Conservation (phyloP, 2,888 invertebrate species). For the Catotricha subobsoleta region DNA sequence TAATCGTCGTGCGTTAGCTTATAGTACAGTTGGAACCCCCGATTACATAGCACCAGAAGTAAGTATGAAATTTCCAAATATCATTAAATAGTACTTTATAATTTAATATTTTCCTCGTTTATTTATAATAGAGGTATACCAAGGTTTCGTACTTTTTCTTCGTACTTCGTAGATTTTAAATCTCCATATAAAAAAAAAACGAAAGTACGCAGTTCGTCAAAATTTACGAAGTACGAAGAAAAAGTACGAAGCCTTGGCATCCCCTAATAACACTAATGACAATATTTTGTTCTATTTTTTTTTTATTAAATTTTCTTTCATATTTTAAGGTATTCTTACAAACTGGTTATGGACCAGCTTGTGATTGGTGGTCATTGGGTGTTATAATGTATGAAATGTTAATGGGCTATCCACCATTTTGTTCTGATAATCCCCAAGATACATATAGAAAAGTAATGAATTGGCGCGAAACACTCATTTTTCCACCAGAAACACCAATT, state of each 20-base stretch:
- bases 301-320: background rate
- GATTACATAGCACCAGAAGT: constrained; percentile 99
- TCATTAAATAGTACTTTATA: too few relatives aligned
- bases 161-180: too few relatives aligned
- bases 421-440: constrained; percentile 63
- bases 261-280: too few relatives aligned
- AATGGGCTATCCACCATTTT: constrained; percentile 99
- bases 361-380: constrained; percentile 99
- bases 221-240: too few relatives aligned
- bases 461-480: constrained; percentile 95
- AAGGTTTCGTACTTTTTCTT: too few relatives aligned
- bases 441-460: constrained; percentile 81
- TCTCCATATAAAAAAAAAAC: too few relatives aligned
- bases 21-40: constrained; percentile 91
- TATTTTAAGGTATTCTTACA: constrained; percentile 51
- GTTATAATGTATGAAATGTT: constrained; percentile 99
- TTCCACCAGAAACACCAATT: constrained; percentile 98
- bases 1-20: constrained; percentile 86
- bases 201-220: too few relatives aligned
- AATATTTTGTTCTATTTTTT: background rate
- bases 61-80: background rate
- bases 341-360: constrained; percentile 93
- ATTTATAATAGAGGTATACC: too few relatives aligned
- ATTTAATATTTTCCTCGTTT: too few relatives aligned
- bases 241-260: too few relatives aligned